Conservation (phyloP, 2,797 vertebrate species). For the Octomys mimax region DNA sequence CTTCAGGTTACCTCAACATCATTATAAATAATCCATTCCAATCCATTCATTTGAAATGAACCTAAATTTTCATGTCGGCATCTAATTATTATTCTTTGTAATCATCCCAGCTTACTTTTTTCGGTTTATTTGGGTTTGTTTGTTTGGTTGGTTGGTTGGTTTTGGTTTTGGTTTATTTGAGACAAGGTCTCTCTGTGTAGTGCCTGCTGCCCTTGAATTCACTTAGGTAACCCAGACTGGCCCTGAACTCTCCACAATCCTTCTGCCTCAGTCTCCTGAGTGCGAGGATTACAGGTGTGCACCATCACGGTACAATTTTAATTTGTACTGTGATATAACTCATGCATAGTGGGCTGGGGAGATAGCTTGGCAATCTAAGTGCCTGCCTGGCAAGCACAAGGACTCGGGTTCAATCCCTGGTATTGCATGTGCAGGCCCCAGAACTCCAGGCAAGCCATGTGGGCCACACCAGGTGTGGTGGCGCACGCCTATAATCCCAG, state of each 20-base stretch:
- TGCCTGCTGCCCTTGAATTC: not conserved
- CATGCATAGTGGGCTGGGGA: not conserved
- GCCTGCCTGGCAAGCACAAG: too few relatives aligned
- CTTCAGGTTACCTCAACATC: not conserved
- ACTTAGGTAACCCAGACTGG: too few relatives aligned
- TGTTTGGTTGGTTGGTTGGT: too few relatives aligned
- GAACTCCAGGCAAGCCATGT: too few relatives aligned
- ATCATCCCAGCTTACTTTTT: not conserved
- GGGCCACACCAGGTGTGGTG: too few relatives aligned
- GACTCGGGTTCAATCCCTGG: too few relatives aligned
- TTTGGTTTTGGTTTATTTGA: not conserved
- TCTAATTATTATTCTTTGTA: not conserved
- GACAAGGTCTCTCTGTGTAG: not conserved
- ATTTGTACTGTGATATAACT: not conserved
- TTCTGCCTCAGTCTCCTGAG: not conserved
- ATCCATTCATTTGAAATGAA: not conserved
- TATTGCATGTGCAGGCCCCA: too few relatives aligned
- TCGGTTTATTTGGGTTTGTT: not conserved
- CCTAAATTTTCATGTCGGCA: not conserved
- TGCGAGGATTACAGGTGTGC: not conserved
- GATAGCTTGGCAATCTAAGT: too few relatives aligned
- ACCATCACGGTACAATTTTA: not conserved
- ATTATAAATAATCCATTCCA: slow-evolving; percentile 19
- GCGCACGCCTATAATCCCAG: too few relatives aligned
- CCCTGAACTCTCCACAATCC: not conserved